Percentiles rank a stretch among this genome's conserved stretches.
Evolutionary conservation across 2,797 vertebrate species (phyloP).

Genomic region (Capromys pilorides): DNA sequence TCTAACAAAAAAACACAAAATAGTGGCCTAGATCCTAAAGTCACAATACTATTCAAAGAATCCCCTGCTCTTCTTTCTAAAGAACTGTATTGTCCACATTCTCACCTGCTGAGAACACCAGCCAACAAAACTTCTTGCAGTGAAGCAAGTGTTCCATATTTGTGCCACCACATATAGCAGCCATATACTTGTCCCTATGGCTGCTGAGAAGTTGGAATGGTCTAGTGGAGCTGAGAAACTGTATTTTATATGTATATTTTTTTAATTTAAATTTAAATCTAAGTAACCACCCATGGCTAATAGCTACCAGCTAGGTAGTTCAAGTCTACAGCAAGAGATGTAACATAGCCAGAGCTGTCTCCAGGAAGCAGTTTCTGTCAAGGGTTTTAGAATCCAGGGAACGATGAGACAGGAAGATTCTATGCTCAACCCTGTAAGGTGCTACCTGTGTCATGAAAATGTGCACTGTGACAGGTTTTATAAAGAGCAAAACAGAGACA

Average conservation of each 20-base stretch:
- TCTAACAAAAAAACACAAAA: background rate
- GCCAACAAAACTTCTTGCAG: background rate
- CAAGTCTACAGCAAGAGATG: background rate
- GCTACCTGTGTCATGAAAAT: background rate
- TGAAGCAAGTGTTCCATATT: background rate
- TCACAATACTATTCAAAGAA: background rate
- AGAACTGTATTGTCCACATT: background rate
- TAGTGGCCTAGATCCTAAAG: background rate
- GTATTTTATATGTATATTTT: background rate
- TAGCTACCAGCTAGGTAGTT: background rate
- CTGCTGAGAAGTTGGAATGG: background rate
- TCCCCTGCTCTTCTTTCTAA: background rate
- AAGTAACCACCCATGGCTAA: background rate
- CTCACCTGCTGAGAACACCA: background rate
- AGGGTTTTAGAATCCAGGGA: background rate
- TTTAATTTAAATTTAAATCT: constrained; percentile 49
- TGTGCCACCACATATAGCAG: background rate
- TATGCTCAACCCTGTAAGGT: background rate
- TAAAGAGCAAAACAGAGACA: background rate
- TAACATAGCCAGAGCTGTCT: background rate
- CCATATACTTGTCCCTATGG: background rate
- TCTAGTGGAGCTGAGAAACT: background rate
- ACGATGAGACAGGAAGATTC: background rate
- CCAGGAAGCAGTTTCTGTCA: background rate
- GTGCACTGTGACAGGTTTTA: background rate